Percentiles rank a stretch among this genome's conserved stretches.
These are phyloP conservation scores for Caenorhabditis virilis DNA, from an alignment of 2,888 invertebrate genomes.

Conservation along the genomic window DNA sequence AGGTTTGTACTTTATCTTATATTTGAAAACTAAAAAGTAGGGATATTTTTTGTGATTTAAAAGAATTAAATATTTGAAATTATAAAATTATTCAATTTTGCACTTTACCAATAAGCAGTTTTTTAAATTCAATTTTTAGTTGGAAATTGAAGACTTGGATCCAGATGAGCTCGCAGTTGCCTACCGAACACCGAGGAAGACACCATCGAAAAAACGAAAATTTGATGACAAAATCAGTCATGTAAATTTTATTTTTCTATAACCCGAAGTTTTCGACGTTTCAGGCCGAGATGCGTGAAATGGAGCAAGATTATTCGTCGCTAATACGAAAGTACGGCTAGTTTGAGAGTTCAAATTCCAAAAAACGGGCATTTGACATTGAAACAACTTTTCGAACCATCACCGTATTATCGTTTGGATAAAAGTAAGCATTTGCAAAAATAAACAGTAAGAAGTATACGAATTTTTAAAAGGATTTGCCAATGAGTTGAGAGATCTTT, in stretches of 20 bases:
- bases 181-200: neutral
- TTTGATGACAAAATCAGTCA: neutral
- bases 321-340: neutral
- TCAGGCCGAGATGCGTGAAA: neutral
- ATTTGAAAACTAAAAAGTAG: too few species aligned
- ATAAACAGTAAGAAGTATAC: neutral
- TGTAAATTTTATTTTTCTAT: neutral
- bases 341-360: neutral
- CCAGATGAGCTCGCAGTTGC: neutral
- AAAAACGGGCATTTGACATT: neutral
- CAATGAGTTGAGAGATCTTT: neutral
- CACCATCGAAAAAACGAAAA: neutral
- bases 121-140: neutral
- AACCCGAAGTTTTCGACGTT: neutral
- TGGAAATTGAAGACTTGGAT: neutral
- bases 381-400: neutral
- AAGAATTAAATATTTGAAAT: too few species aligned
- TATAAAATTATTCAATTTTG: too few species aligned
- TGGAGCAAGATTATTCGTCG: neutral
- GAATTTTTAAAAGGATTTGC: neutral
- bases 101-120: too few species aligned
- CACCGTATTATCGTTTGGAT: neutral
- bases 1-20: too few species aligned
- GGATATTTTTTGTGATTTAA: too few species aligned
- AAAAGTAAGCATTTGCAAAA: neutral